Base-by-base conservation (phyloP, 2,797 vertebrate genomes). In the Manis javanica region DNA sequence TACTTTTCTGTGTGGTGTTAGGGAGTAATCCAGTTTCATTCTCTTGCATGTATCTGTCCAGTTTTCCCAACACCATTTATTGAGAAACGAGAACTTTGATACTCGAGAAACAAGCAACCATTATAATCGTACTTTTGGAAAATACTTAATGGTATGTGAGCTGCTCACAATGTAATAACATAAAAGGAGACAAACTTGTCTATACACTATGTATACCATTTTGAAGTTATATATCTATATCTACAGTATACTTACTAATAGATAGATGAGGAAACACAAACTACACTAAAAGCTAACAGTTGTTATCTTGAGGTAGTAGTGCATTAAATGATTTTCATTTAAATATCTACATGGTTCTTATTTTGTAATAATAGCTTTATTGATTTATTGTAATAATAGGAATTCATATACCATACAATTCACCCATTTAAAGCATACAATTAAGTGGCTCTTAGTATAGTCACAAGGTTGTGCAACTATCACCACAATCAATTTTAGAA, bases 401-500 rank as follows among this genome's bases (percentile, higher is more conserved):
- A 68, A 81, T 51, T 90, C 59, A 81, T 23, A 81, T 81, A 59
- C 13, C 59, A 90, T 86, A 86, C 57, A 66, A 81, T 23, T 53
- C 39, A 90, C 59, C 21, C 13, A n/a, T 81, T 68, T 81, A 66
- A 74, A 87, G 39, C 64, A 7, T 51, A 87, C 39, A 93, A 34
- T 66, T 96, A 26, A 85, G 21, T 59, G 66, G 26, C 24, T 83
- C 72, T 69, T 71, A 29, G 7, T 71, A 61, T 84, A 63, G 53
- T 88, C 61, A 93, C n/a, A 82, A 85, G 78, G 42, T 49, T 95
- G 55, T 68, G 26, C 13, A 90, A 59, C 14, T 14, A 31, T 89
- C 24, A 78, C 66, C n/a, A 85, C 18, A 69, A 82, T 82, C 63
- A n/a, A 87, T 68, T 87, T 93, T 66, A 86, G n/a, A 78, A 90